Conservation (phyloP, 2,797 vertebrate genomes). For the Podarcis lilfordi region DNA sequence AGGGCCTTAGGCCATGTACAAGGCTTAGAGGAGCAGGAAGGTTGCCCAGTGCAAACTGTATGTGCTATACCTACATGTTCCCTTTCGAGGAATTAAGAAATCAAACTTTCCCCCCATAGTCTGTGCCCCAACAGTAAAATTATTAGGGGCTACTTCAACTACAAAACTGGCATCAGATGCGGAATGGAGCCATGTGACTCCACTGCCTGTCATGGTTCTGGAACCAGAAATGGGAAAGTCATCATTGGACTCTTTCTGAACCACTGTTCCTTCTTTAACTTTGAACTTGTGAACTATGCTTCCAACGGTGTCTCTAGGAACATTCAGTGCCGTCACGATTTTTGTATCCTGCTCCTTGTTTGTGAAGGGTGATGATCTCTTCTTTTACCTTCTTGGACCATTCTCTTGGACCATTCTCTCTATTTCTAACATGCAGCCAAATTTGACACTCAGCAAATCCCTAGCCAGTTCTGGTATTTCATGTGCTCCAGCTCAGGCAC, state of each 20-base stretch:
- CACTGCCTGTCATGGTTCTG: not conserved
- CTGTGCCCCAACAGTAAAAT: not conserved
- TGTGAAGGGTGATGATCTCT: no score
- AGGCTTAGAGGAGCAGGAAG: not conserved
- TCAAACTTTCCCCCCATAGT: not conserved
- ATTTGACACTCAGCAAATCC: no score
- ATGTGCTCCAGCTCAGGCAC: no score
- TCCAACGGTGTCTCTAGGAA: no score
- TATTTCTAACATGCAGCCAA: no score
- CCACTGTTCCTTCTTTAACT: no score
- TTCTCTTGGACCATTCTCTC: no score
- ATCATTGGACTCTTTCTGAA: not conserved
- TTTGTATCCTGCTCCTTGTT: no score
- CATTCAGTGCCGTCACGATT: no score
- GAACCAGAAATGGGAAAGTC: not conserved
- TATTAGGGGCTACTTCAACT: not conserved
- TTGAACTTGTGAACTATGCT: no score
- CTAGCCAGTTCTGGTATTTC: no score
- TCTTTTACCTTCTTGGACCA: no score
- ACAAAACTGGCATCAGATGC: not conserved
- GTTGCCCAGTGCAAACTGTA: not conserved
- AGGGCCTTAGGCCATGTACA: not conserved
- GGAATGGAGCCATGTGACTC: not conserved
- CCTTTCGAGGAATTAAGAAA: slow-evolving; percentile 6
- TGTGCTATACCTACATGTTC: not conserved